Base-by-base conservation (phyloP, 1,140 invertebrate species). In the Leptopilina boulardi region DNA sequence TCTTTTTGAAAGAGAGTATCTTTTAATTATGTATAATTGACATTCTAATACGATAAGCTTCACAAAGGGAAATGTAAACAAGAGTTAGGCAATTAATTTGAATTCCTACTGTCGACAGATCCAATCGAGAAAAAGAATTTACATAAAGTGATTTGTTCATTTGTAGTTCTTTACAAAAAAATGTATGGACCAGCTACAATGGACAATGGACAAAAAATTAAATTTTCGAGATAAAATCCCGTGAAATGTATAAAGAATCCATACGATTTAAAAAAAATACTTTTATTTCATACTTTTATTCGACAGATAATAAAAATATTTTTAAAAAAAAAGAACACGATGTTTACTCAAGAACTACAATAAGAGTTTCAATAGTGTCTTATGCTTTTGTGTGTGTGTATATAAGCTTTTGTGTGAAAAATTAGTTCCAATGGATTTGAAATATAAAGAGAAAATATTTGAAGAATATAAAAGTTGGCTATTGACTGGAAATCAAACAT, bases 91-190 rank as follows among this genome's bases (percentile, higher is more conserved):
- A 15, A 66, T 66, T 66, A 30, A 66, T 66, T 66, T 66, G 59
- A 66, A 66, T 66, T 2, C 26, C 26, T 15, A 3, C 11, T 10
- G 10, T 26, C 21, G 23, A 66, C 59, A 66, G 11, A 6, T 34
- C 11, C 59, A 66, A 66, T 66, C 59, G 23, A n/a, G n/a, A 1
- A 66, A 30, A 66, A 66, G 3, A 2, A 66, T 66, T 66, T 66
- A 30, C 59, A 34, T 66, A 66, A 66, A n/a, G 59, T 30, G 13
- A 66, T 66, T n/a, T n/a, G n/a, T n/a, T n/a, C n/a, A n/a, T n/a
- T n/a, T n/a, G n/a, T n/a, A n/a, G n/a, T n/a, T n/a, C n/a, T n/a
- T n/a, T n/a, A n/a, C n/a, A n/a, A n/a, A n/a, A n/a, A n/a, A n/a
- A n/a, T n/a, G n/a, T n/a, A n/a, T n/a, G n/a, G n/a, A n/a, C n/a